Evolutionary conservation across 2,113 vertebrate species (phyloP).

Genomic region (Sturnira hondurensis): DNA sequence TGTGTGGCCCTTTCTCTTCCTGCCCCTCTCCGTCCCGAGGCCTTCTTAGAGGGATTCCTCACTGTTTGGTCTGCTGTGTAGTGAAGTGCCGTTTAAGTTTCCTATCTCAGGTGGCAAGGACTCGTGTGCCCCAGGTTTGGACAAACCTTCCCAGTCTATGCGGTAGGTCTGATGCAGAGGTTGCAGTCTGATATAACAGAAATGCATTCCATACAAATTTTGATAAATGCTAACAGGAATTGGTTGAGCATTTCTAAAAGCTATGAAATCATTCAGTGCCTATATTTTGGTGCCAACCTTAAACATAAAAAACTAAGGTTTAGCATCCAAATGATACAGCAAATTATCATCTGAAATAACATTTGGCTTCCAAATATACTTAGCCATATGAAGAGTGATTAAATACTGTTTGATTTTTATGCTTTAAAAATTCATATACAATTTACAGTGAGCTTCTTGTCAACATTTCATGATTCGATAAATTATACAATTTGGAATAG

Average conservation of each 20-base stretch:
- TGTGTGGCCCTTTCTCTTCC: background rate
- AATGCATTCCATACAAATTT: background rate
- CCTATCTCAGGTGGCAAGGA: background rate
- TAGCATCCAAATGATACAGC: background rate
- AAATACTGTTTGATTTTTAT: background rate
- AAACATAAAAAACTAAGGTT: background rate
- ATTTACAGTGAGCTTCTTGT: background rate
- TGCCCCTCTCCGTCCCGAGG: background rate
- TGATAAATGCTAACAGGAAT: background rate
- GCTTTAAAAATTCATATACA: background rate
- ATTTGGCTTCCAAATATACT: background rate
- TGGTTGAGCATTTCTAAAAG: background rate
- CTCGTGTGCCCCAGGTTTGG: background rate
- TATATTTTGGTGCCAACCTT: background rate
- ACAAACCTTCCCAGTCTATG: background rate
- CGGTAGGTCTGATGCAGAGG: background rate
- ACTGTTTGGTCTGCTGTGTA: background rate
- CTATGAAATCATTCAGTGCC: background rate
- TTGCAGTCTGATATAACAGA: background rate
- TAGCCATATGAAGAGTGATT: background rate
- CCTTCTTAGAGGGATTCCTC: background rate
- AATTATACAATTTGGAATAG: background rate
- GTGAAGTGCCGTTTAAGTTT: background rate
- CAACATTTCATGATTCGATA: background rate
- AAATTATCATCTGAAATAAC: background rate